Evolutionary conservation across 2,888 invertebrate genomes (phyloP), one percentile per base, ranked within the genome.

Genomic region (Calephelis perditalis): DNA sequence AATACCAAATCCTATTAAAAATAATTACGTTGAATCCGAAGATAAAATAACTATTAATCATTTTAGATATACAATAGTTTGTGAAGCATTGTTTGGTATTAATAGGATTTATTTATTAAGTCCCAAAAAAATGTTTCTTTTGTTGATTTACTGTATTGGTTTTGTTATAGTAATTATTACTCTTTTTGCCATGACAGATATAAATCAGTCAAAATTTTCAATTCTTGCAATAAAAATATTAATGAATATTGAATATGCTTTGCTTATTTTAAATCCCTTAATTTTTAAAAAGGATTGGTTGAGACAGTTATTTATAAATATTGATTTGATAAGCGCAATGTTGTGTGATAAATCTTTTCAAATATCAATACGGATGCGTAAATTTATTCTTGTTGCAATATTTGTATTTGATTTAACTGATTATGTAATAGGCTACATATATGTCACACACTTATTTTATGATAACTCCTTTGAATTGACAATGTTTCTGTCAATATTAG

Each of bases 51-150:
- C 55, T 35, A 52, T 57, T 8, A 54, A 57, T 9, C 7, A 60
- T 37, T 15, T 64, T 56, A 60, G 59, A 57, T 55, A 58, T 56
- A 54, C 60, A 45, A 46, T 64, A 47, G 15, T 37, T 15, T 54
- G 62, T n/a, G 56, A 64, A 57, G 44, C 35, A 8, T 56, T 49
- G 15, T 40, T 58, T 11, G 59, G 59, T 12, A 49, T 52, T 37
- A 60, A 49, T 37, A 57, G 60, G 5, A 15, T 62, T n/a, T 58
- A 60, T 60, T 58, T 64, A 52, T 47, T 64, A 9, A 43, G 46
- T 6, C 37, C 40, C n/a, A 56, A 35, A 11, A 64, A 57, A 35
- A 54, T 58, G 10, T 12, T 54, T 52, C 5, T 43, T 7, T 40
- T 52, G 36, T 37, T 63, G 7, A 55, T 37, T 56, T 58, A 55